These are phyloP conservation scores for Parauchenoglanis punctatus DNA, from an alignment of 2,797 vertebrate species.

Conservation along the genomic window DNA sequence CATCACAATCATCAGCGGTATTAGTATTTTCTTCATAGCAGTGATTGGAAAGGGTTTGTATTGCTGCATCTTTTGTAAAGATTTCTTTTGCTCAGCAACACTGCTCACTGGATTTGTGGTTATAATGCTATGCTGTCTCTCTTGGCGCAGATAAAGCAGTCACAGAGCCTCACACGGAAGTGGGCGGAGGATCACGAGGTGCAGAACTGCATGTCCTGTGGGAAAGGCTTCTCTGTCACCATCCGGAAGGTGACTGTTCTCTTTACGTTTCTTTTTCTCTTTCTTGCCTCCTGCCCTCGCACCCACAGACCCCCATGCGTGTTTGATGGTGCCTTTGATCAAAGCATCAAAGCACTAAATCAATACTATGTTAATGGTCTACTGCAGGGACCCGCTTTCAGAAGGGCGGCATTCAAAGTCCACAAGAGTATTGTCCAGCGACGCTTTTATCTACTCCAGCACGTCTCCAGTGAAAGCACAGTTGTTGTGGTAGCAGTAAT, in stretches of 20 bases:
- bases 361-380: constrained; percentile 54
- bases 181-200: constrained; percentile 97
- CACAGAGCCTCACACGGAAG: constrained; percentile 91
- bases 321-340: constrained; percentile 36
- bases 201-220: constrained; percentile 97
- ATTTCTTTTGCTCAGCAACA: not conserved
- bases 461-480: constrained; percentile 7
- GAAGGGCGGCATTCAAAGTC: constrained; percentile 32
- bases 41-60: not conserved
- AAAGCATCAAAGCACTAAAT: constrained; percentile 49
- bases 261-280: not conserved
- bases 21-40: not conserved
- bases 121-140: constrained; percentile 1
- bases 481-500: constrained; percentile 10
- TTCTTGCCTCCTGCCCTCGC: constrained; percentile 29
- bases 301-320: constrained; percentile 13
- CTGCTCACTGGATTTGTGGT: not conserved
- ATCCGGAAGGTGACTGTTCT: constrained; percentile 84
- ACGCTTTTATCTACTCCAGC: constrained; percentile 11
- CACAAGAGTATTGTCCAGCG: constrained; percentile 3
- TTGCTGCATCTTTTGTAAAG: not conserved
- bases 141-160: constrained; percentile 88
- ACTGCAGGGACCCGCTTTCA: constrained; percentile 27
- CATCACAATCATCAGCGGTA: not conserved
- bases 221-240: constrained; percentile 91